Evolutionary conservation across 2,797 vertebrate species (phyloP).

Genomic region (Alfaro cultratus): DNA sequence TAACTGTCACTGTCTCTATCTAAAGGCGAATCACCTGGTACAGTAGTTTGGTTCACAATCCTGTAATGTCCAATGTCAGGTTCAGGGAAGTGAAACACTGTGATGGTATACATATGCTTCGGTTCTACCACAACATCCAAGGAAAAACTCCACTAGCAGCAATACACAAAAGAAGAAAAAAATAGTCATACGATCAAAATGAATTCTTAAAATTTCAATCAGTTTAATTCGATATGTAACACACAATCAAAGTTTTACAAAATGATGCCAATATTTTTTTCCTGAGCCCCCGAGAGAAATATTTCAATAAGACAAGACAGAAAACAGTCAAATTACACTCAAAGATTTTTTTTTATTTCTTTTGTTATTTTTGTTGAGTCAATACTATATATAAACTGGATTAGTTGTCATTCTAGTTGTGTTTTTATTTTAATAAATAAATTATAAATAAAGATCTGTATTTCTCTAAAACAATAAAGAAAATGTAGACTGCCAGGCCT

Average conservation of each 20-base stretch:
- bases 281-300: not conserved
- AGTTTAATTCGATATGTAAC: not conserved
- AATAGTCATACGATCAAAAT: not conserved
- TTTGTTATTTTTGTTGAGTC: not conserved
- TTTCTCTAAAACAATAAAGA: not conserved
- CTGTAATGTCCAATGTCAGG: conserved; percentile 18
- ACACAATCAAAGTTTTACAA: not conserved
- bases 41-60: conserved; percentile 17
- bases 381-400: not conserved
- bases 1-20: not conserved
- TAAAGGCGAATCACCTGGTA: conserved; percentile 67
- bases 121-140: conserved; percentile 69
- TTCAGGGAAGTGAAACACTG: conserved; percentile 74
- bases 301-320: not conserved
- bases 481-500: not conserved
- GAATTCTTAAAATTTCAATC: not conserved
- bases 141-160: conserved; percentile 74
- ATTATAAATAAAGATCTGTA: not conserved
- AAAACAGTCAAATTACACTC: not conserved
- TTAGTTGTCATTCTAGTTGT: not conserved
- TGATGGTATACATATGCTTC: conserved; percentile 60
- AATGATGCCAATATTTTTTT: not conserved
- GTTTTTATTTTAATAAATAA: not conserved
- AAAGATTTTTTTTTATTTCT: not conserved
- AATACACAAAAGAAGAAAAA: not conserved